phyloP scores from a whole-genome alignment of 2,113 vertebrate genomes.

The Noturus placidus region DNA sequence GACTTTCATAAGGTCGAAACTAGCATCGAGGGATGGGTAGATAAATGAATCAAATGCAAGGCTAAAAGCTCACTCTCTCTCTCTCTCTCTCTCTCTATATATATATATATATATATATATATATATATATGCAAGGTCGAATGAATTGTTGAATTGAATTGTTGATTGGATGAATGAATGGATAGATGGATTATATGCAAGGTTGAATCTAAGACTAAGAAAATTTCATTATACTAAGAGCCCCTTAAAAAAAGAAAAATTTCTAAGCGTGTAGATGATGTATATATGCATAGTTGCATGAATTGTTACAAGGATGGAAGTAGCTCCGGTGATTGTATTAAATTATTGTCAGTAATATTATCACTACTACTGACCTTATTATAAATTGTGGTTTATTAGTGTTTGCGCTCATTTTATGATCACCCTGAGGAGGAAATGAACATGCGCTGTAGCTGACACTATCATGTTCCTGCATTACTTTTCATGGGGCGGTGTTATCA shows the following conservation, averaged over 20 bases:
- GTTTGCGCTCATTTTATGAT: neutral
- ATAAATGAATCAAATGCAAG: neutral
- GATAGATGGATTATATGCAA: neutral
- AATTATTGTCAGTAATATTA: neutral
- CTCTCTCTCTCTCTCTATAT: too few species aligned
- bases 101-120: too few species aligned
- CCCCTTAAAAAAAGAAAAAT: neutral
- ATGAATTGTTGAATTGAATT: neutral
- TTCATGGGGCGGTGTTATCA: neutral
- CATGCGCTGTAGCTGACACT: neutral
- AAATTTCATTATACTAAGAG: neutral
- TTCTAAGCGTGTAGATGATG: neutral
- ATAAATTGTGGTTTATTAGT: neutral
- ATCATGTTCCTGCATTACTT: neutral
- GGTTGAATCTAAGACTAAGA: neutral
- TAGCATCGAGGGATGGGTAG: neutral
- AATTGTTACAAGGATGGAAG: neutral
- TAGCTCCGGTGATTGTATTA: neutral
- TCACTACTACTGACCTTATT: neutral
- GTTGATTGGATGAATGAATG: neutral
- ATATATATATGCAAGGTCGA: neutral
- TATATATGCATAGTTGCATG: neutral
- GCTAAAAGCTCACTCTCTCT: too few species aligned
- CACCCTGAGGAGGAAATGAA: neutral
- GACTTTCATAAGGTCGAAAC: too few species aligned